These are phyloP conservation scores for Palythoa grandiflora DNA, from an alignment of 92 coral and sea anemone species.

Conservation along the genomic window DNA sequence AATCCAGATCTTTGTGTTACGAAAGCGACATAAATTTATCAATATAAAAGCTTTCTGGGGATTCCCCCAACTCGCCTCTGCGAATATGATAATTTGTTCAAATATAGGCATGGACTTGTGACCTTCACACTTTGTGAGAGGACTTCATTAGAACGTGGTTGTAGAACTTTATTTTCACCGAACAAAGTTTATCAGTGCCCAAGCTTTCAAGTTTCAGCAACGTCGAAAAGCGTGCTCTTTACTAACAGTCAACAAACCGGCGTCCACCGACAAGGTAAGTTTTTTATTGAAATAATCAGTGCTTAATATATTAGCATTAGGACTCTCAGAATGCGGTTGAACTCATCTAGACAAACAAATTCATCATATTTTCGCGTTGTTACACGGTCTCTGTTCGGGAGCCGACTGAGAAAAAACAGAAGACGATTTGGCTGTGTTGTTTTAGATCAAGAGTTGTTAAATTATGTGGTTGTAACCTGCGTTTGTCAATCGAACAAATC, in stretches of 20 bases:
- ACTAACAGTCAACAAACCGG: neutral
- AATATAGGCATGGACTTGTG: too few species aligned
- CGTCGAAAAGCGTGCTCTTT: neutral
- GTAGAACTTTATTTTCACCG: too few species aligned
- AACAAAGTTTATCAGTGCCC: neutral
- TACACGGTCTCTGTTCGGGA: neutral
- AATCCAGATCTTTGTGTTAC: too few species aligned
- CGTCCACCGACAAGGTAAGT: neutral
- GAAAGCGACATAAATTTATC: too few species aligned
- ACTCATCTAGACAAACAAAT: neutral
- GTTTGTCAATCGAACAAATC: too few species aligned
- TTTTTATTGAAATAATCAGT: neutral
- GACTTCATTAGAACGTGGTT: too few species aligned
- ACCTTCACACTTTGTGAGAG: too few species aligned
- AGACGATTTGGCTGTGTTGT: neutral
- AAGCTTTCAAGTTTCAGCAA: neutral
- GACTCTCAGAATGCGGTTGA: neutral
- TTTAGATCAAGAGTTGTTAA: too few species aligned
- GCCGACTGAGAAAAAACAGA: neutral
- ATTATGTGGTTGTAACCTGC: too few species aligned
- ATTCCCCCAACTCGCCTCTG: too few species aligned
- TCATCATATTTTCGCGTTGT: neutral
- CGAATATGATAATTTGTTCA: too few species aligned
- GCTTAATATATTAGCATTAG: neutral
- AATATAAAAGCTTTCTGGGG: too few species aligned